Conservation (phyloP, 2,113 vertebrate genomes). For the Catharus minimus region DNA sequence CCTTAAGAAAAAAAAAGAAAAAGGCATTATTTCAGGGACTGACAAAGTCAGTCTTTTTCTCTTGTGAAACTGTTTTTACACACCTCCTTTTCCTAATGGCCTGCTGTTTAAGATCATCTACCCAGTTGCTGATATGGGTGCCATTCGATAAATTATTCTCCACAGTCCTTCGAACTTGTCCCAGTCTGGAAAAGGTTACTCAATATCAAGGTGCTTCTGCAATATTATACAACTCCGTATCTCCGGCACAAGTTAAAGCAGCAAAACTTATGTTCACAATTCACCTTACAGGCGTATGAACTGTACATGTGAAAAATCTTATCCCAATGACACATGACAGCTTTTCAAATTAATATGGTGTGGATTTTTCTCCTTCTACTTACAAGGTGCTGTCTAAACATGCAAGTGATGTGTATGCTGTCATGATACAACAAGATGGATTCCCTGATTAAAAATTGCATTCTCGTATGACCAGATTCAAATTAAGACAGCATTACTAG, state of each 20-base stretch:
- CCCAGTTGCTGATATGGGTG: fast-evolving
- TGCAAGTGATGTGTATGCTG: fast-evolving
- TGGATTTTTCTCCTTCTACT: background rate
- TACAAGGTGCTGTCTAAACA: background rate
- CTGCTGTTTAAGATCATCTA: background rate
- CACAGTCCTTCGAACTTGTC: background rate
- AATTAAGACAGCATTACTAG: background rate
- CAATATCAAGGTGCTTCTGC: background rate
- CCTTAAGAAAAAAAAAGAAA: background rate
- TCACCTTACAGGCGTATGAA: background rate
- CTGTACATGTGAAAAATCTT: background rate
- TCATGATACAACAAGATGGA: background rate
- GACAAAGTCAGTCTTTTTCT: background rate
- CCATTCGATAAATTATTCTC: background rate
- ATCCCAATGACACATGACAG: background rate
- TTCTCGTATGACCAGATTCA: background rate
- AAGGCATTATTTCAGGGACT: background rate
- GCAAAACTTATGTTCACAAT: background rate
- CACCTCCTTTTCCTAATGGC: background rate
- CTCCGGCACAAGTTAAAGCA: background rate
- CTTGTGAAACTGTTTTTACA: background rate
- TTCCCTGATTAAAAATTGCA: background rate
- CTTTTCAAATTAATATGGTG: background rate
- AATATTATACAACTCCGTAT: background rate
- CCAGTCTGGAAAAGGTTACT: background rate